Conservation (phyloP, 2,797 vertebrate genomes). For the Notolepis coatsorum region DNA sequence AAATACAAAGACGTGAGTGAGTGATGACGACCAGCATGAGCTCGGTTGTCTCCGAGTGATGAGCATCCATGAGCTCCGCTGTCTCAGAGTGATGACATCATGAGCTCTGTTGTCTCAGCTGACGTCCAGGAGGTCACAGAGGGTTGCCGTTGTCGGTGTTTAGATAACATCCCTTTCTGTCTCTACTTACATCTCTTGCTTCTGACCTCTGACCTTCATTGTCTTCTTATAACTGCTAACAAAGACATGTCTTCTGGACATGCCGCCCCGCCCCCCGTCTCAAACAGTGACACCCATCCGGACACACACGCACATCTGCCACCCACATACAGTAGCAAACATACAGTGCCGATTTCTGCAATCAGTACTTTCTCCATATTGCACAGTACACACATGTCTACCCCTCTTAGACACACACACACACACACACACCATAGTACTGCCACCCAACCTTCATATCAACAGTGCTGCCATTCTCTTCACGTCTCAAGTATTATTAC, state of each 20-base stretch:
- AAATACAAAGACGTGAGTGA: not conserved
- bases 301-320: constrained; percentile 38
- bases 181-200: not conserved
- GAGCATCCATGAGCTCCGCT: too few relatives aligned
- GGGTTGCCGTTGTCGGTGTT: not conserved
- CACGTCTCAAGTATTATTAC: constrained; percentile 57
- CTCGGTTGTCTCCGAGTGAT: too few relatives aligned
- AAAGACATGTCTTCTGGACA: constrained; percentile 54
- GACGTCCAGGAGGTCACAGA: too few relatives aligned
- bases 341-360: not conserved
- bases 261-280: constrained; percentile 20
- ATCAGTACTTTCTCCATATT: not conserved
- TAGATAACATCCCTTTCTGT: not conserved
- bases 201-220: constrained; percentile 39
- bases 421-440: constrained; percentile 15
- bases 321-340: constrained; percentile 38
- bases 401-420: not conserved
- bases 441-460: constrained; percentile 50
- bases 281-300: constrained; percentile 62
- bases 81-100: too few relatives aligned
- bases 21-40: too few relatives aligned
- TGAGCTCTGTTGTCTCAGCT: too few relatives aligned
- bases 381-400: not conserved
- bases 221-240: constrained; percentile 56
- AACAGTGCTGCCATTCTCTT: constrained; percentile 38